Evolutionary conservation across 2,113 vertebrate species (phyloP).

Genomic region (human): GRCh38 chr3:54955501-54956000

Average conservation of each 20-base stretch:
- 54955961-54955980: slow-evolving; percentile 50
- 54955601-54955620: not conserved
- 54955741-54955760: not conserved
- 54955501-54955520: not conserved
- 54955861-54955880: not conserved
- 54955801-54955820: not conserved
- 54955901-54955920: slow-evolving; percentile 57
- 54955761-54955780: not conserved
- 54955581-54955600: not conserved
- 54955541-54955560: not conserved
- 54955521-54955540: not conserved
- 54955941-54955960: not conserved
- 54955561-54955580: not conserved
- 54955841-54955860: not conserved
- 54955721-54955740: not conserved
- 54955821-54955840: not conserved
- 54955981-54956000: slow-evolving; percentile 46
- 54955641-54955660: not conserved
- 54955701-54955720: not conserved
- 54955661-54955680: not conserved
- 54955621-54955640: not conserved
- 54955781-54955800: not conserved
- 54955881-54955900: slow-evolving; percentile 48
- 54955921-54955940: slow-evolving; percentile 57
- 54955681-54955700: not conserved